Conservation (phyloP, 2,888 invertebrate genomes). For the Philopedon plagiatum region DNA sequence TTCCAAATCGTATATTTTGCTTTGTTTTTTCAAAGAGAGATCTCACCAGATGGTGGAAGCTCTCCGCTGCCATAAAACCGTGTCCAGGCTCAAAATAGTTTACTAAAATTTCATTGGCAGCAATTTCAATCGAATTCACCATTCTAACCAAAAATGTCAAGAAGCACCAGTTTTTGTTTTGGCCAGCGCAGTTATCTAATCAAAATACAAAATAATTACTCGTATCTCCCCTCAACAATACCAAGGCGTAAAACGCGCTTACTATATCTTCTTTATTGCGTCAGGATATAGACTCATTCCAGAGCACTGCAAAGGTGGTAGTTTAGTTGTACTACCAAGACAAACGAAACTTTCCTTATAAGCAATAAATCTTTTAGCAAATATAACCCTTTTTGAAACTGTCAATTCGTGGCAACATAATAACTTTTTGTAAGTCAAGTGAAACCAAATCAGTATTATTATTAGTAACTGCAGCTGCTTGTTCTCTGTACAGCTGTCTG, state of each 20-base stretch:
- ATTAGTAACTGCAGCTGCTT: not conserved
- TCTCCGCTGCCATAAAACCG: conserved; percentile 27
- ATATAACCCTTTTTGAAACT: not conserved
- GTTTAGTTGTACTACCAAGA: not conserved
- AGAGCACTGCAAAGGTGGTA: conserved; percentile 40
- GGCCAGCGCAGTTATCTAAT: not conserved
- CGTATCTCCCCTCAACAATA: conserved; percentile 46
- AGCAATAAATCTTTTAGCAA: not conserved
- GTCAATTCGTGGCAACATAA: not conserved
- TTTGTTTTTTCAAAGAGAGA: conserved; percentile 4
- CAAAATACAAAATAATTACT: too few species aligned
- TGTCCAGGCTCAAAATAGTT: conserved; percentile 34
- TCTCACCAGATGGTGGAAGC: conserved; percentile 24
- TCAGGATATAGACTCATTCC: conserved; percentile 47
- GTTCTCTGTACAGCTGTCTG: not conserved
- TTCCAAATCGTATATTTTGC: conserved; percentile 15
- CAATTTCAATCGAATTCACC: conserved; percentile 14
- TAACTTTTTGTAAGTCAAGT: not conserved
- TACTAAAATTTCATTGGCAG: not conserved
- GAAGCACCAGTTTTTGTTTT: conserved; percentile 16
- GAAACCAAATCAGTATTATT: not conserved
- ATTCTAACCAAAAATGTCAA: conserved; percentile 24
- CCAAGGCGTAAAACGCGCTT: conserved; percentile 28
- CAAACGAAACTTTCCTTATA: not conserved
- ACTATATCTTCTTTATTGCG: conserved; percentile 47